Base-by-base conservation (phyloP, 2,888 invertebrate genomes). In the Beris chalybata region DNA sequence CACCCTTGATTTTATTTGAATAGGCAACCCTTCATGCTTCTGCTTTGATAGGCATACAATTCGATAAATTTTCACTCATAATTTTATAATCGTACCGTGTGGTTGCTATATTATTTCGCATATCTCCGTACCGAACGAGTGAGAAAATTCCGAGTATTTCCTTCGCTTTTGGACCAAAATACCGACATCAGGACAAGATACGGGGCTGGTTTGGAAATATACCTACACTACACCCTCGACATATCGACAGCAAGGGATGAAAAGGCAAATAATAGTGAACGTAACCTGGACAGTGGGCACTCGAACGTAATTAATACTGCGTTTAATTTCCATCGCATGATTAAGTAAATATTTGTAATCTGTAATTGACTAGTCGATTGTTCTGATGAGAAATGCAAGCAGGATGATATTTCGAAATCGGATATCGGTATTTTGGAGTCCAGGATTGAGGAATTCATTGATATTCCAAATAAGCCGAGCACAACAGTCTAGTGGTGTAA, bases 321-420 rank as follows among this genome's bases (percentile, higher is more conserved):
- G 65, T 66, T 66, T 66, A 66, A 66, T 66, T 66, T 66, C 58
- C 65, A 66, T 66, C 65, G 58, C 65, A 66, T 66, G 58, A 66
- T 58, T 52, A 58, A 48, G 50, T 53, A 66, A 66, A 66, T 66
- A 66, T 66, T 66, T 66, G 65, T 48, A 43, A 52, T 58, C 65
- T 58, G 65, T 66, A 66, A 66, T 66, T 66, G 65, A 66, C 65
- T 66, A 66, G n/a, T 22, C 31, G 29, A 58, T 38, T n/a, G 58
- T 43, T 58, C 30, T 58, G 58, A 66, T 58, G 44, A 38, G 58
- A 52, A 29, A 66, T 44, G 52, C 65, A 66, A 66, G 45, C 65
- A 50, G 31, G 45, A n/a, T 5, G 15, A 22, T 53, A 53, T 53
- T 53, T 48, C 12, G 48, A 22, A 9, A 11, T 7, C 9, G 38